Evolutionary conservation across 1,140 invertebrate genomes (phyloP), one percentile per base, ranked within the genome.

Genomic region (Chionoecetes opilio): DNA sequence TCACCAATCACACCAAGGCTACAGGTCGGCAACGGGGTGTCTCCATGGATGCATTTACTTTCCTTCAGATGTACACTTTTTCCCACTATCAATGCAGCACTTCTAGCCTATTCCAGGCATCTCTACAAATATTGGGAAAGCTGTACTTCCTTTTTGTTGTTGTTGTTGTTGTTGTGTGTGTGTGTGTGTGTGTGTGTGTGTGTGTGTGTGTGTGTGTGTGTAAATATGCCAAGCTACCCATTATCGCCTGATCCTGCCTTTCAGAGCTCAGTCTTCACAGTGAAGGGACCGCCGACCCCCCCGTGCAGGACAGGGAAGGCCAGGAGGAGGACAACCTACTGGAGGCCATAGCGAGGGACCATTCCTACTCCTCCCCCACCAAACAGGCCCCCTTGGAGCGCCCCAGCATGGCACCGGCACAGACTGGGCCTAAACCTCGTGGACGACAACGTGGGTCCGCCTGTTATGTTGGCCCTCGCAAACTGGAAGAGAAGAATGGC

Each of bases 281-380:
- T 34, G 93, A 94, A 31, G 87, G 84, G 35, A 63, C 85, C 31
- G n/a, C 46, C 46, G 21, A 9, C 46, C 11, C 46, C 46, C 11
- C 46, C 46, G 21, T 34, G 29, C 32, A 85, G 21, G 87, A 21
- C 41, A 29, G 82, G 21, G 90, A 34, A 63, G 38, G 35, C n/a
- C 32, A 41, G 8, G 8, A 5, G 46, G 37, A 91, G 82, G 6
- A 2, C n/a, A 91, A 29, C 63, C 2, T 91, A 0, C n/a, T 91
- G 17, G 41, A 84, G 85, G 37, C 46, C 37, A 94, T 94, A 26
- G 41, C 93, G 14, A 8, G 91, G 38, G 93, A 94, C 29, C 93
- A 94, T 41, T 91, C 93, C 8, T 94, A 94, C 38, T 94, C 93
- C 9, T 94, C 93, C n/a, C 93, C 93, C 2, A 94, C 89, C 9